These are phyloP conservation scores for Psittacus erithacus DNA, from an alignment of 2,113 vertebrate species.

Conservation along the genomic window DNA sequence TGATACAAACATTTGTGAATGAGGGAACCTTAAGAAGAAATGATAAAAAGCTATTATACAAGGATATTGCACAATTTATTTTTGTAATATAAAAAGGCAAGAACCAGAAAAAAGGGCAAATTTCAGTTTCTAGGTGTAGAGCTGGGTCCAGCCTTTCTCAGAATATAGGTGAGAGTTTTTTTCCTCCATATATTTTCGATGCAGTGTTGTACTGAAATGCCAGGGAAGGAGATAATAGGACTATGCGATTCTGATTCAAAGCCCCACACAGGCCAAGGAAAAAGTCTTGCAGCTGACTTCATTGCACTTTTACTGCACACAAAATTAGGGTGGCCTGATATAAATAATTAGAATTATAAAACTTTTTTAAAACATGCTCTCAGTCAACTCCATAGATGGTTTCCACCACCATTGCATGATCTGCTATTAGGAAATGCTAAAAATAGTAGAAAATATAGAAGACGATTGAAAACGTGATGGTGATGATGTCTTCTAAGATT, in stretches of 20 bases:
- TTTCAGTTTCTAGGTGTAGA: neutral
- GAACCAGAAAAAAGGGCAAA: neutral
- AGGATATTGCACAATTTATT: neutral
- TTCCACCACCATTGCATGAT: neutral
- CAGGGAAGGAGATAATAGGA: neutral
- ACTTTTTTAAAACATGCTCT: neutral
- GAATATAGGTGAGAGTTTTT: rapidly evolving
- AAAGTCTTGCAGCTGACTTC: neutral
- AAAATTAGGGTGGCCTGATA: neutral
- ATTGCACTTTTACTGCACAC: neutral
- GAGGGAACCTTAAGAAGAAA: neutral
- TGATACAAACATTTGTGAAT: neutral
- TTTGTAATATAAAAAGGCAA: neutral
- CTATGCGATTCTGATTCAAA: neutral
- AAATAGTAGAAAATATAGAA: neutral
- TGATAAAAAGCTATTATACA: neutral
- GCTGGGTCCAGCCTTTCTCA: neutral
- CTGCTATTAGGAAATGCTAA: neutral
- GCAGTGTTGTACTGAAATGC: neutral
- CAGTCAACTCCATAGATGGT: rapidly evolving
- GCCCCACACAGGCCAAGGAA: rapidly evolving
- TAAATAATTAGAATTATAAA: neutral
- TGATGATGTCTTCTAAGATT: neutral
- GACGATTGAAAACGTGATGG: neutral
- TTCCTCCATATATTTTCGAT: rapidly evolving